These are phyloP conservation scores for Venusia cambrica DNA, from an alignment of 2,888 invertebrate genomes.

Conservation along the genomic window DNA sequence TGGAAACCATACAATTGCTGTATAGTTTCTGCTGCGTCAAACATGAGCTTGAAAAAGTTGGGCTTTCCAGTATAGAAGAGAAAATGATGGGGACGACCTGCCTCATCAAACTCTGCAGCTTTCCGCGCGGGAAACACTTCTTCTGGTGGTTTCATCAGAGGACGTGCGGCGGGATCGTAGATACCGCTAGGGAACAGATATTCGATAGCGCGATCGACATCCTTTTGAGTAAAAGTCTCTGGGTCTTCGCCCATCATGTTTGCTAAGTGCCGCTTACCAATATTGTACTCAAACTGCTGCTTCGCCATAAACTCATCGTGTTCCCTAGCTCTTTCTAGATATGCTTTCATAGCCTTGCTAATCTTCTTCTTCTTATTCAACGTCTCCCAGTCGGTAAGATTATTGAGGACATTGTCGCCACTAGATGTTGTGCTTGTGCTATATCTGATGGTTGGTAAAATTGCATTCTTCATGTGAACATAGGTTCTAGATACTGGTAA, in stretches of 20 bases:
- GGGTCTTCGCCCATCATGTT: slow-evolving; percentile 99
- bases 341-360: slow-evolving; percentile 94
- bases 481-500: slow-evolving; percentile 42
- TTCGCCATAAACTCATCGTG: slow-evolving; percentile 92
- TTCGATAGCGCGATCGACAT: slow-evolving; percentile 92
- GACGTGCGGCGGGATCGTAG: slow-evolving; percentile 91
- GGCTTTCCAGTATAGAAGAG: slow-evolving; percentile 96
- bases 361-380: slow-evolving; percentile 81
- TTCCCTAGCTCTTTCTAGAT: slow-evolving; percentile 89
- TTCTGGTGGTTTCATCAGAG: slow-evolving; percentile 94
- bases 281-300: slow-evolving; percentile 89
- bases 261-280: slow-evolving; percentile 97
- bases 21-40: slow-evolving; percentile 87
- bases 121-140: slow-evolving; percentile 91
- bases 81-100: slow-evolving; percentile 94
- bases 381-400: slow-evolving; percentile 67
- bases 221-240: slow-evolving; percentile 92
- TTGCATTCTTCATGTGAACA: slow-evolving; percentile 35
- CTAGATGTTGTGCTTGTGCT: slow-evolving; percentile 39
- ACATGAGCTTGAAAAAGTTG: slow-evolving; percentile 90
- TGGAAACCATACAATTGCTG: slow-evolving; percentile 85
- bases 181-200: slow-evolving; percentile 98
- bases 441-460: slow-evolving; percentile 41
- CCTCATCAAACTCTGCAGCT: slow-evolving; percentile 94
- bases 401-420: slow-evolving; percentile 42